A percentile compares a stretch with the other conserved stretches of the same genome.
These are phyloP conservation scores for Ailuropoda melanoleuca DNA, from an alignment of 2,113 vertebrate genomes.

Conservation along the genomic window DNA sequence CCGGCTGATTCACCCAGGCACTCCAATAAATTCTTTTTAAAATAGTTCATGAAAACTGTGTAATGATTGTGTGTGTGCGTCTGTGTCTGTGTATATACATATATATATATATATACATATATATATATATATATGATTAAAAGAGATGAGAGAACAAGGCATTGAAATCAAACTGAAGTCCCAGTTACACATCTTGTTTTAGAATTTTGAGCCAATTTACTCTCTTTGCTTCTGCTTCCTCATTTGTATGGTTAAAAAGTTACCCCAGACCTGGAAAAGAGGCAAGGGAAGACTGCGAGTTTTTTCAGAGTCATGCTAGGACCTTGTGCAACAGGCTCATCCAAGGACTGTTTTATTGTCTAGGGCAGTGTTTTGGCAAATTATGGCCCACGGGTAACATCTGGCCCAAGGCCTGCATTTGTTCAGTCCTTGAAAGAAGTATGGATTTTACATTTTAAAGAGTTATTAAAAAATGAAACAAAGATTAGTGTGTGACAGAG, in stretches of 20 bases:
- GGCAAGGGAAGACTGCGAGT: background rate
- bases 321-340: background rate
- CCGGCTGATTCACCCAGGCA: background rate
- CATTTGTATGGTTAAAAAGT: background rate
- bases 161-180: background rate
- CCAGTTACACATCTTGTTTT: background rate
- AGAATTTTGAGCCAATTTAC: background rate
- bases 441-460: conserved; percentile 1
- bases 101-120: background rate
- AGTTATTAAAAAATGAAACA: background rate
- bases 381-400: background rate
- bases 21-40: background rate
- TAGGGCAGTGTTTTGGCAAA: background rate
- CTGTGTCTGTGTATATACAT: background rate
- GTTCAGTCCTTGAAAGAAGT: background rate
- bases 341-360: background rate
- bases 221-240: background rate
- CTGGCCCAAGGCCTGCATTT: background rate
- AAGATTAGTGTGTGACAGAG: background rate
- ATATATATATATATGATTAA: background rate
- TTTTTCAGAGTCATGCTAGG: background rate
- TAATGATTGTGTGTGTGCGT: background rate
- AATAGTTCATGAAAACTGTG: background rate
- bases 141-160: background rate
- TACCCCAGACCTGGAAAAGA: background rate